Base-by-base conservation (phyloP, 64 coral and sea anemone genomes). In the Anthopleura sola region DNA sequence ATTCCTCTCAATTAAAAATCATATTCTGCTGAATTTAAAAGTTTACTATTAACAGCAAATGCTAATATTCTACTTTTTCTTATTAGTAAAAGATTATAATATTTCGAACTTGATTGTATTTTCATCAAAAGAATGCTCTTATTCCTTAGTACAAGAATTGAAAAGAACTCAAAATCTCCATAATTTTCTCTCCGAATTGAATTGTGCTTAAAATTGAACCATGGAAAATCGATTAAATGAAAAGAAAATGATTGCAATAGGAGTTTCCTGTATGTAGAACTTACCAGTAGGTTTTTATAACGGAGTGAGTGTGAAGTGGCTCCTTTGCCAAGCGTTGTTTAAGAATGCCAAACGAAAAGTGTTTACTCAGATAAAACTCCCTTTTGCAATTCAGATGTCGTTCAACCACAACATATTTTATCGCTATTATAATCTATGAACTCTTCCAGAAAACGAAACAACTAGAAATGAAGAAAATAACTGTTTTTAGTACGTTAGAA, bases 321-420 rank as follows among this genome's bases (percentile, higher is more conserved):
- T 34, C 13, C 66, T 71, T 32, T 29, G 66, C 13, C 31, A 28
- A 32, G 26, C 24, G n/a, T 34, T 71, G 66, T 71, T 71, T 71
- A 17, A 71, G 31, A 71, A 31, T 71, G 66, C 19, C 58, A 15
- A 71, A 32, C 1, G 34, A 23, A 79, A 44, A 79, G 38, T 33
- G 36, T 79, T 79, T 23, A 44, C 36, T 14, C 76, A 0, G 44
- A 79, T 79, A 79, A 79, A 46, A 38, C 18, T 47, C 21, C 3
- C 47, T 12, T 48, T 79, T 79, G 76, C 76, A 79, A 49, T 79
- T 40, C 76, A 79, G 76, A 79, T 79, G 76, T 46, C 20, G 19
- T 21, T 6, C 6, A 23, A 79, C 76, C 76, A 79, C 76, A 79
- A 39, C 21, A 23, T 10, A 6, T 79, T 79, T 79, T 44, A 79